A percentile compares a stretch with the other conserved stretches of the same genome.
Evolutionary conservation across 2,888 invertebrate genomes (phyloP).

Genomic region (Drosophila macrothrix): DNA sequence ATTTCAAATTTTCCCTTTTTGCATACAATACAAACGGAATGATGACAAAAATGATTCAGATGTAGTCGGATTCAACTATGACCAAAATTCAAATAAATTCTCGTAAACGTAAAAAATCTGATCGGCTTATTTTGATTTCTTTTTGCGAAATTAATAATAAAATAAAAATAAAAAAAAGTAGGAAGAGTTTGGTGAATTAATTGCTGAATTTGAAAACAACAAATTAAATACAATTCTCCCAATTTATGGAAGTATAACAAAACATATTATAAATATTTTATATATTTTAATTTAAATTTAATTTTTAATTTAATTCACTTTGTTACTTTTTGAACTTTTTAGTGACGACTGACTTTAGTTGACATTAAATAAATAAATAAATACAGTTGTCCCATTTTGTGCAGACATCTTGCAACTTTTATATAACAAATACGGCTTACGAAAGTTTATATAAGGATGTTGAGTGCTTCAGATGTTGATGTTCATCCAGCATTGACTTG

Average conservation of each 20-base stretch:
- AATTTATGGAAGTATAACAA: background rate
- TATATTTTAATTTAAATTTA: too few relatives aligned
- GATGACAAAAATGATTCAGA: background rate
- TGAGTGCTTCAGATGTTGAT: background rate
- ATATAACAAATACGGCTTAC: too few relatives aligned
- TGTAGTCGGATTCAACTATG: background rate
- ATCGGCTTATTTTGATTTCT: too few relatives aligned
- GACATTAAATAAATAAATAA: too few relatives aligned
- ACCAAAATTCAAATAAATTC: background rate
- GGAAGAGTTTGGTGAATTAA: background rate
- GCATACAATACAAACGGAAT: background rate
- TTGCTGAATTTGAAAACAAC: background rate
- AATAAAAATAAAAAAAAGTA: too few relatives aligned
- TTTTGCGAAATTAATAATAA: background rate
- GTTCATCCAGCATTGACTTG: background rate
- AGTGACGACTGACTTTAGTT: too few relatives aligned
- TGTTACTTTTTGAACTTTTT: too few relatives aligned
- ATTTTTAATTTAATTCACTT: too few relatives aligned
- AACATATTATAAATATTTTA: background rate
- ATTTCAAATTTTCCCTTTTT: too few relatives aligned
- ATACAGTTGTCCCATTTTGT: background rate
- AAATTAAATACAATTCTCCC: background rate
- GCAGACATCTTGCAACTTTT: background rate
- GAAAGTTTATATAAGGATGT: background rate
- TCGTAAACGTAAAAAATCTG: too few relatives aligned